These are phyloP conservation scores for Calephelis virginiensis DNA, from an alignment of 1,140 invertebrate genomes.

Conservation along the genomic window DNA sequence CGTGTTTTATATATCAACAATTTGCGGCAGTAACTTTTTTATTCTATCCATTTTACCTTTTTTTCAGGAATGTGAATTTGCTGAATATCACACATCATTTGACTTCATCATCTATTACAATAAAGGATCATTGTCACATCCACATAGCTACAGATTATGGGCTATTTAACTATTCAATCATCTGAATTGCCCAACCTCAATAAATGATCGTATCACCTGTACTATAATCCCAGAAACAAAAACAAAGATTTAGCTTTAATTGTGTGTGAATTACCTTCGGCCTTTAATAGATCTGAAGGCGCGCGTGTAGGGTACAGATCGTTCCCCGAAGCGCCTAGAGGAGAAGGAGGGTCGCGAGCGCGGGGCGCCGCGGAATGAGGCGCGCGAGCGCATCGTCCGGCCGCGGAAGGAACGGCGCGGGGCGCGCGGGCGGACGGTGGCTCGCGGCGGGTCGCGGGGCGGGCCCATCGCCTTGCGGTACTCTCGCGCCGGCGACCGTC, in stretches of 20 bases:
- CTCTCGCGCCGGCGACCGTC: conserved; percentile 67
- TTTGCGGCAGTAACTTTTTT: background rate
- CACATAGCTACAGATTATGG: background rate
- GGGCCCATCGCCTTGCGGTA: conserved; percentile 75
- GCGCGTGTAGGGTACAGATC: conserved; percentile 61
- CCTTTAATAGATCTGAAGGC: conserved; percentile 64
- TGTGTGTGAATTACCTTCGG: conserved; percentile 64
- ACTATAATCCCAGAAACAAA: conserved; percentile 16
- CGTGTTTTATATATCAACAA: no score
- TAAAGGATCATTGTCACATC: background rate
- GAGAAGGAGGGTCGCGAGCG: conserved; percentile 61
- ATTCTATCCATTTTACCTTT: background rate
- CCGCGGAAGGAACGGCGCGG: conserved; percentile 72
- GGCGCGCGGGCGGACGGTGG: conserved; percentile 50
- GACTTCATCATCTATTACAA: background rate
- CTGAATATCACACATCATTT: background rate
- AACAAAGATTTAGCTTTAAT: conserved; percentile 28
- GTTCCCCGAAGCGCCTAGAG: conserved; percentile 58
- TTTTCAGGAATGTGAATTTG: background rate
- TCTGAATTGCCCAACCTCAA: background rate
- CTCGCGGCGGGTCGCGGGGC: conserved; percentile 61
- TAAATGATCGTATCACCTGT: background rate
- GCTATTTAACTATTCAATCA: background rate
- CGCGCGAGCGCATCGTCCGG: conserved; percentile 64
- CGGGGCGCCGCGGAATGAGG: conserved; percentile 62